Evolutionary conservation across 2,113 vertebrate species (phyloP).

Genomic region (Sminthopsis crassicaudata): DNA sequence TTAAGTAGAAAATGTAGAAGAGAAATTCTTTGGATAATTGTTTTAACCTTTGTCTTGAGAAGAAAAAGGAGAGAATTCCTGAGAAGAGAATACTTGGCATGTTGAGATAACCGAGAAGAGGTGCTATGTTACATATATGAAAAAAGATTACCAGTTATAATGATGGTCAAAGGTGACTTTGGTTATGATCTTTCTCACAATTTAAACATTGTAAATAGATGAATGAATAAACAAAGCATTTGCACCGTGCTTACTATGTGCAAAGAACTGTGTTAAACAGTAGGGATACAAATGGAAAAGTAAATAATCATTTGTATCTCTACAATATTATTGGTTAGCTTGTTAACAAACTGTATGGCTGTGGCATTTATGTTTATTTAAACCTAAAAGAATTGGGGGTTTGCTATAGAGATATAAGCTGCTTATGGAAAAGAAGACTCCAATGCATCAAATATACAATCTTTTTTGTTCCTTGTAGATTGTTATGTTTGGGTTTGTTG

Average conservation of each 20-base stretch:
- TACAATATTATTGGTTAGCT: background rate
- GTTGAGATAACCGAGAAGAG: background rate
- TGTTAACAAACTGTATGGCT: background rate
- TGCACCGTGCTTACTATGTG: background rate
- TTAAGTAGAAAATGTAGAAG: background rate
- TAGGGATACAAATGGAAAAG: background rate
- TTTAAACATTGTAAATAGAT: background rate
- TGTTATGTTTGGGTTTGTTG: background rate
- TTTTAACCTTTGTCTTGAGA: background rate
- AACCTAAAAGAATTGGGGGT: background rate
- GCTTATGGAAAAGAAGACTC: background rate
- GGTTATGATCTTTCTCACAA: background rate
- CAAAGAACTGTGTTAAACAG: background rate
- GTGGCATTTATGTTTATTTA: background rate
- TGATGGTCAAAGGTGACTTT: background rate
- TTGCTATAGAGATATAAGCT: background rate
- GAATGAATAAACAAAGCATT: background rate
- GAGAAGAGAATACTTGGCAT: background rate
- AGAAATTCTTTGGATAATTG: background rate
- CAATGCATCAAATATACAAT: background rate
- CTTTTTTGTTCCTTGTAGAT: background rate
- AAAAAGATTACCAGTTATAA: background rate
- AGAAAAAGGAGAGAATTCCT: background rate
- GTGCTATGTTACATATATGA: background rate
- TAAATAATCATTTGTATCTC: background rate